Evolutionary conservation across 64 coral and sea anemone species (phyloP), one percentile per base, ranked within the genome.

Genomic region (Porites lutea): DNA sequence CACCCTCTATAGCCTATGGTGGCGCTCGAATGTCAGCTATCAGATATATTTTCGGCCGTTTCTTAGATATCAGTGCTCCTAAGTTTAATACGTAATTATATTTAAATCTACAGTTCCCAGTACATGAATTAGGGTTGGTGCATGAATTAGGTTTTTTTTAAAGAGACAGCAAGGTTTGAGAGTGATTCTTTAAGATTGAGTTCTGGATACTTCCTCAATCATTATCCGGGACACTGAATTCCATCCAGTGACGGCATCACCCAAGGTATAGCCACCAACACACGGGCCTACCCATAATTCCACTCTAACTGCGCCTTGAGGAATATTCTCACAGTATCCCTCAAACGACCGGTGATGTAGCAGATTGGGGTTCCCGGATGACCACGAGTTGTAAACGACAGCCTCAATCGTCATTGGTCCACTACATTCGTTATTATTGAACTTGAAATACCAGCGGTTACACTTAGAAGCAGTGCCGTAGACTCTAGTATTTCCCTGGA

Each of bases 381-480:
- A 23, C 13, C 27, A n/a, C 44, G 63, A n/a, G 3, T 52, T 74
- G 19, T 4, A 51, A 55, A 61, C 55, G 5, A 92, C 14, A 6
- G 79, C 90, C 48, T 92, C 90, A 12, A 92, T 91, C n/a, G 89
- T 62, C 11, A 59, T 45, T 9, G 87, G 87, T 19, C 76, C 62
- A 21, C 65, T 23, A 58, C 89, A 91, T 72, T 91, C 90, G 3
- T 48, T 2, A 52, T 74, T 21, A 53, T 92, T 92, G 79, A 92
- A 74, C 55, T 59, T 92, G 69, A 92, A 92, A 69, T 92, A 92
- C 79, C 79, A 92, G 8, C 90, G 79, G n/a, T 83, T 84, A 48
- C 90, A 86, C 23, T 46, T 77, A 2, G 4, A n/a, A 52, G 48
- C 52, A 65, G 6, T 18, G 54, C 86, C 86, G 12, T 20, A 87